Evolutionary conservation across 2,797 vertebrate species (phyloP).

Genomic region (Pseudochromis fuscus): DNA sequence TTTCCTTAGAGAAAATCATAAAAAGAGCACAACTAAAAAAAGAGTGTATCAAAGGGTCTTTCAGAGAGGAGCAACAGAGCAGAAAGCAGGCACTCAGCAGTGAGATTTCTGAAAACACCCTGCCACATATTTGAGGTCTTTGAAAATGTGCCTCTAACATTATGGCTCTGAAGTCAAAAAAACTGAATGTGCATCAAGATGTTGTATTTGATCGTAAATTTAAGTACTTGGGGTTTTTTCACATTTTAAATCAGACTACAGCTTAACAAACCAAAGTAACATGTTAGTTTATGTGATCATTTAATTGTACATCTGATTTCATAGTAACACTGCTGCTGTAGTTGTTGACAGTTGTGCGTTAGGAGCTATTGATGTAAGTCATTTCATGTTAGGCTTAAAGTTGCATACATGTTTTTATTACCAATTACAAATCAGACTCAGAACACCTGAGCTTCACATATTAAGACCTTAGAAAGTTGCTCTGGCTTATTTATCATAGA

Average conservation of each 20-base stretch:
- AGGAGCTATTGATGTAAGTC: too few species aligned
- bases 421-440: too few species aligned
- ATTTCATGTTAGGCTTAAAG: too few species aligned
- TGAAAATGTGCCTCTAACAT: neutral
- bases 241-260: neutral
- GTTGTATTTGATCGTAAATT: conserved; percentile 1
- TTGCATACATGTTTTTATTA: too few species aligned
- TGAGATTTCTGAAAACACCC: neutral
- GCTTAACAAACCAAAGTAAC: neutral
- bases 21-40: neutral
- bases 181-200: too few species aligned
- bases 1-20: neutral
- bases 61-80: neutral
- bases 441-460: too few species aligned
- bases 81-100: neutral
- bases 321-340: too few species aligned
- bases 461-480: too few species aligned
- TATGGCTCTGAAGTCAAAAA: too few species aligned
- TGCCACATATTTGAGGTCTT: neutral
- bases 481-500: too few species aligned
- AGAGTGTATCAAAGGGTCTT: neutral
- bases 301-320: neutral
- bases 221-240: neutral
- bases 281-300: too few species aligned
- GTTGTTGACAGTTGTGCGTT: too few species aligned